A percentile compares a stretch with the other conserved stretches of the same genome.
phyloP scores from a whole-genome alignment of 2,797 vertebrate species.

The Fistularia commersonii region DNA sequence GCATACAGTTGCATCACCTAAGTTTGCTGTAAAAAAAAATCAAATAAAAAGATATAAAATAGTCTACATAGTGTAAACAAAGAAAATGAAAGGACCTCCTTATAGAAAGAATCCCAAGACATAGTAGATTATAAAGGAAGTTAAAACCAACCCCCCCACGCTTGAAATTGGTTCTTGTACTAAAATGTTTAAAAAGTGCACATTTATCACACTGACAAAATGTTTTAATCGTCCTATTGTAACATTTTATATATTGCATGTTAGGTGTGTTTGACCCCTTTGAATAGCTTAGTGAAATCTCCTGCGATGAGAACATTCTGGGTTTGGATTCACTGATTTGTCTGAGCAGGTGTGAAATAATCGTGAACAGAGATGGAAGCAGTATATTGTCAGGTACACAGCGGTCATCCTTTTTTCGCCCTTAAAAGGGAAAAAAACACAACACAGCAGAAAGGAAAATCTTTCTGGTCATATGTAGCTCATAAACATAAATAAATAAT shows the following conservation, averaged over 20 bases:
- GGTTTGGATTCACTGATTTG: no score
- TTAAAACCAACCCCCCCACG: constrained; percentile 44
- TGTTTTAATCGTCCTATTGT: constrained; percentile 13
- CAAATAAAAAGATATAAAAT: constrained; percentile 66
- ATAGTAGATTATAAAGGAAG: constrained; percentile 43
- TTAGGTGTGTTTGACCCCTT: constrained; percentile 25
- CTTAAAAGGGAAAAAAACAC: constrained; percentile 49
- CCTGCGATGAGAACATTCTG: no score
- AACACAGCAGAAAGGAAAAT: background rate
- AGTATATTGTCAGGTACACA: no score
- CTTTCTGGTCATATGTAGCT: constrained; percentile 14
- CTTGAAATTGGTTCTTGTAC: constrained; percentile 27
- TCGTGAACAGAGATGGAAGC: no score
- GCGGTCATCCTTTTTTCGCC: no score
- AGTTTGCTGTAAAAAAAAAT: constrained; percentile 36
- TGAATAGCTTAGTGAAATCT: no score
- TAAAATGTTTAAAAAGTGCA: constrained; percentile 16
- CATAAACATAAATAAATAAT: constrained; percentile 53
- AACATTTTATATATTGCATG: constrained; percentile 10
- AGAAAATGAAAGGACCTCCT: constrained; percentile 18
- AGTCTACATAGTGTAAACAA: constrained; percentile 45
- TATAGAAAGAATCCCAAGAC: constrained; percentile 53
- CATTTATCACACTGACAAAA: constrained; percentile 26
- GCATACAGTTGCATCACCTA: constrained; percentile 31
- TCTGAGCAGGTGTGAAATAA: no score